Evolutionary conservation across 2,797 vertebrate species (phyloP).

Genomic region (Poeciliopsis turneri): DNA sequence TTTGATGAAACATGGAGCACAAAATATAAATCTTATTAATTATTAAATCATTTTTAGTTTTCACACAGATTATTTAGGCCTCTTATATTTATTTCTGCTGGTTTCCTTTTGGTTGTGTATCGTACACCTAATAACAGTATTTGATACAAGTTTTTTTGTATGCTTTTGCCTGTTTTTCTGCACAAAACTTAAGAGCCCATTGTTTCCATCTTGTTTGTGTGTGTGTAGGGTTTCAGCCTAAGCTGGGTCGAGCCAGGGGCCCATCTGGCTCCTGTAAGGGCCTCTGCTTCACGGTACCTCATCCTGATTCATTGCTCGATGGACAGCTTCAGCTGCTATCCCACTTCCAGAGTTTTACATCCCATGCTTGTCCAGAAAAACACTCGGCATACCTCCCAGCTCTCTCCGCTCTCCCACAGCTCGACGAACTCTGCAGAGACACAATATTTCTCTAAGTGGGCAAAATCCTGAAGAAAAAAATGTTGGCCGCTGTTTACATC

Average conservation of each 20-base stretch:
- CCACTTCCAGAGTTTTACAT: conserved; percentile 71
- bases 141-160: background rate
- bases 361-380: conserved; percentile 51
- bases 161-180: background rate
- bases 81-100: background rate
- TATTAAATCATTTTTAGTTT: background rate
- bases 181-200: background rate
- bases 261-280: conserved; percentile 78
- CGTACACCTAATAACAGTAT: background rate
- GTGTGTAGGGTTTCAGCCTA: conserved; percentile 46
- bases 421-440: conserved; percentile 43
- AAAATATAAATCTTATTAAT: background rate
- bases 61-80: background rate
- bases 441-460: conserved; percentile 42
- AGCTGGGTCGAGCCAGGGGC: conserved; percentile 50
- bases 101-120: background rate
- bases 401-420: conserved; percentile 44
- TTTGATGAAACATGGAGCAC: background rate
- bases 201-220: conserved; percentile 14
- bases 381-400: conserved; percentile 55
- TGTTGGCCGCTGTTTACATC: conserved; percentile 47
- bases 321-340: conserved; percentile 79
- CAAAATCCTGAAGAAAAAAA: conserved; percentile 27
- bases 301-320: conserved; percentile 75
- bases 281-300: conserved; percentile 74